These are phyloP conservation scores for Poecilia picta DNA, from an alignment of 2,797 vertebrate genomes.

Conservation along the genomic window DNA sequence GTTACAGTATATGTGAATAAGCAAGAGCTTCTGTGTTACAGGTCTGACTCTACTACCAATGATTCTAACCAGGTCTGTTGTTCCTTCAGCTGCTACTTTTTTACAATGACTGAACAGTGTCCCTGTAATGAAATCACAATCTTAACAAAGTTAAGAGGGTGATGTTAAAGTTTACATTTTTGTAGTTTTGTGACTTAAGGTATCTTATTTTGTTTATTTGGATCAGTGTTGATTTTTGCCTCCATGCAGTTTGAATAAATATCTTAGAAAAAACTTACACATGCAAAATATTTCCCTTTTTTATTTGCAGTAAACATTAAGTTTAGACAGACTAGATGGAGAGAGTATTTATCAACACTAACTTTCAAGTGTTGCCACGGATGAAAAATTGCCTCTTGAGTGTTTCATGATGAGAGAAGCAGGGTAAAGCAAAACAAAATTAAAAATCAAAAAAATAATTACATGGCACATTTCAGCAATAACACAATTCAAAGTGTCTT, in stretches of 20 bases:
- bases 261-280: background rate
- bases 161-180: conserved; percentile 64
- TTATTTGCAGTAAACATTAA: background rate
- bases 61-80: conserved; percentile 67
- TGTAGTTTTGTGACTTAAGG: conserved; percentile 25
- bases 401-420: background rate
- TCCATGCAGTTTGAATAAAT: background rate
- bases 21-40: conserved; percentile 43
- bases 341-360: background rate
- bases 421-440: background rate
- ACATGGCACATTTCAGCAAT: background rate
- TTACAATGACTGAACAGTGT: conserved; percentile 53
- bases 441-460: background rate
- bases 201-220: conserved; percentile 56
- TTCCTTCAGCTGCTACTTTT: conserved; percentile 60
- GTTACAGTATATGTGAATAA: conserved; percentile 45
- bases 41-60: conserved; percentile 54
- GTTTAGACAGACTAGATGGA: background rate
- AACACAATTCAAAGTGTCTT: background rate
- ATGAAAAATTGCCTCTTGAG: background rate
- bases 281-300: background rate
- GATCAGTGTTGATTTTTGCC: conserved; percentile 25
- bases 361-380: background rate
- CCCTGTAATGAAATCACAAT: too few species aligned
- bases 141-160: conserved; percentile 49